A percentile compares a stretch with the other conserved stretches of the same genome.
Conservation (phyloP, 2,888 invertebrate genomes). For the Cerastoderma edule region DNA sequence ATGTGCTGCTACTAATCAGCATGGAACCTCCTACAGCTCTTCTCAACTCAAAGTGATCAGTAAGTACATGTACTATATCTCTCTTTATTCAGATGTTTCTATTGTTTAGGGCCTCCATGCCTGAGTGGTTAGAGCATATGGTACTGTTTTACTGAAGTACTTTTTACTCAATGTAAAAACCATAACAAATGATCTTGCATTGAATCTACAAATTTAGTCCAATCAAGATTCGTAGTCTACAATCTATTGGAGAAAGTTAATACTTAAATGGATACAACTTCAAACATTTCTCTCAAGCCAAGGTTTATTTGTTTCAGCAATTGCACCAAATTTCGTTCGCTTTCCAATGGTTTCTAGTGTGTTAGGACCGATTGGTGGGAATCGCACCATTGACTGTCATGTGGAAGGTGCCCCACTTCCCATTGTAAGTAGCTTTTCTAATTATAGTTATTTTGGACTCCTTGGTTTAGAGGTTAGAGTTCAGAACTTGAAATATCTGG, state of each 20-base stretch:
- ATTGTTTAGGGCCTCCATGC: no score
- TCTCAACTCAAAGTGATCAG: constrained; percentile 94
- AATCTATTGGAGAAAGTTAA: no score
- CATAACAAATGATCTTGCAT: no score
- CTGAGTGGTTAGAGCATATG: no score
- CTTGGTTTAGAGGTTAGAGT: no score
- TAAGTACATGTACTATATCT: constrained; percentile 82
- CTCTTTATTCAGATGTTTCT: background rate
- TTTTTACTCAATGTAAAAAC: no score
- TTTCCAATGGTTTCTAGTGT: constrained; percentile 91
- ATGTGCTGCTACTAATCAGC: constrained; percentile 94
- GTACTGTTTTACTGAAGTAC: no score
- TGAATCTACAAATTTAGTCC: no score
- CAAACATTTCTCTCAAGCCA: no score
- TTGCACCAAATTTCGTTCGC: constrained; percentile 95
- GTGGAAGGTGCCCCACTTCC: constrained; percentile 95
- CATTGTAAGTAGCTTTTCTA: constrained; percentile 74
- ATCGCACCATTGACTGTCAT: constrained; percentile 94
- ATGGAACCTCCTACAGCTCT: constrained; percentile 93
- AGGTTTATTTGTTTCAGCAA: constrained; percentile 66
- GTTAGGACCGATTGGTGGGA: constrained; percentile 95
- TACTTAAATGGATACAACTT: no score
- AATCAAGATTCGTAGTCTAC: no score
- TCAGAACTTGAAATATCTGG: no score
- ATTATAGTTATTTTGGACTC: background rate